phyloP scores from a whole-genome alignment of 2,797 vertebrate species.

The Pseudochirops cupreus region DNA sequence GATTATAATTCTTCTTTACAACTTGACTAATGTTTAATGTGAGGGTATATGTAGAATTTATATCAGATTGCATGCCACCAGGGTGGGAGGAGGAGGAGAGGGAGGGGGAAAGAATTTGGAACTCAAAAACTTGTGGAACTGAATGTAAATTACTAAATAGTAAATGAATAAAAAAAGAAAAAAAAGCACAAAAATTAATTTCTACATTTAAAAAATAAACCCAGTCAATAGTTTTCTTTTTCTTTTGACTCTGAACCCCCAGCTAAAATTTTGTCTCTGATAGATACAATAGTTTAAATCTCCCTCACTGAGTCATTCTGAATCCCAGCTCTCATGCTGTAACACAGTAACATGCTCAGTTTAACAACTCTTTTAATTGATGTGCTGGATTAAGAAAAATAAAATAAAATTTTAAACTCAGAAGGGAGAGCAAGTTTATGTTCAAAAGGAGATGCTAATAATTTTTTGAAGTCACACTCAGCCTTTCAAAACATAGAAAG shows the following conservation, averaged over 20 bases:
- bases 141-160: no score
- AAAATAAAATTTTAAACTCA: neutral
- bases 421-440: neutral
- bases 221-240: neutral
- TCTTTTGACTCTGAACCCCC: neutral
- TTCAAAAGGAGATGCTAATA: neutral
- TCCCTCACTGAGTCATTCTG: neutral
- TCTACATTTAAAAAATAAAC: no score
- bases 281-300: neutral
- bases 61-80: no score
- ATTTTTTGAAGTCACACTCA: neutral
- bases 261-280: neutral
- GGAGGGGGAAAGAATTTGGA: no score
- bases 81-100: no score
- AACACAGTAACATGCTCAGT: neutral
- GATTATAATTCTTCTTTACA: no score
- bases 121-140: no score
- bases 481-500: neutral
- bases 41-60: no score
- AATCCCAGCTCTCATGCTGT: neutral
- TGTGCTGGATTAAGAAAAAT: neutral
- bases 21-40: no score
- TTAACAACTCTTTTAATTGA: neutral
- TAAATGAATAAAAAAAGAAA: no score
- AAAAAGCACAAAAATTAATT: no score